A percentile compares a stretch with the other conserved stretches of the same genome.
phyloP scores from a whole-genome alignment of 2,888 invertebrate species.

The Timema cristinae region DNA sequence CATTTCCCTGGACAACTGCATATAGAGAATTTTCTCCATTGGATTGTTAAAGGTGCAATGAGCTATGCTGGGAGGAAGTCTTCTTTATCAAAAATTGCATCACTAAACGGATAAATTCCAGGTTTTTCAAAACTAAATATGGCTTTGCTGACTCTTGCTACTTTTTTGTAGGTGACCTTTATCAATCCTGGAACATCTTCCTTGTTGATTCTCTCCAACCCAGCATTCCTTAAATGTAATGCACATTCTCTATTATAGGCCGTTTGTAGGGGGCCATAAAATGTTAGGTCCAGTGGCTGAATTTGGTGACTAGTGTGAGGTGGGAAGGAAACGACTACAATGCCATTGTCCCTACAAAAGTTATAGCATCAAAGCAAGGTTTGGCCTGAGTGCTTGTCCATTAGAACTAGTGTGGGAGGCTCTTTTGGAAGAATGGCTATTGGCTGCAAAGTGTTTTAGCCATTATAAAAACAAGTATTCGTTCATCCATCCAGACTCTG shows the following conservation, averaged over 20 bases:
- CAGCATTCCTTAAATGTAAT: conserved; percentile 18
- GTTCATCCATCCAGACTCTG: conserved; percentile 34
- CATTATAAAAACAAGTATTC: conserved; percentile 20
- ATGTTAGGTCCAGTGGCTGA: conserved; percentile 28
- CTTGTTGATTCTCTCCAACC: conserved; percentile 12
- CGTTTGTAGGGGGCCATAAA: conserved; percentile 26
- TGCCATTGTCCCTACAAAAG: conserved; percentile 21
- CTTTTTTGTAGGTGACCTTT: conserved; percentile 15
- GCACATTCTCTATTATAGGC: conserved; percentile 16
- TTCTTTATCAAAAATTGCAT: not conserved
- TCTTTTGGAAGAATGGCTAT: conserved; percentile 10
- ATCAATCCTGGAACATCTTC: conserved; percentile 15
- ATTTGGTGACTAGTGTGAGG: conserved; percentile 27
- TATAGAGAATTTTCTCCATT: not conserved
- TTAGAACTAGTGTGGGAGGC: conserved; percentile 21
- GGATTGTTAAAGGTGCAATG: conserved; percentile 5
- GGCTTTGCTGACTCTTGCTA: conserved; percentile 19
- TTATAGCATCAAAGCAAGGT: conserved; percentile 15
- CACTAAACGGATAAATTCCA: not conserved
- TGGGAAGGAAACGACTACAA: conserved; percentile 27
- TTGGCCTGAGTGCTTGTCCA: conserved; percentile 27
- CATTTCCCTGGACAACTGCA: conserved; percentile 2
- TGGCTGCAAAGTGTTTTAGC: conserved; percentile 23
- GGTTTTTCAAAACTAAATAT: not conserved
- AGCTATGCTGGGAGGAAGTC: not conserved